These are phyloP conservation scores for Xiphorhynchus elegans DNA, from an alignment of 2,113 vertebrate species.

Conservation along the genomic window DNA sequence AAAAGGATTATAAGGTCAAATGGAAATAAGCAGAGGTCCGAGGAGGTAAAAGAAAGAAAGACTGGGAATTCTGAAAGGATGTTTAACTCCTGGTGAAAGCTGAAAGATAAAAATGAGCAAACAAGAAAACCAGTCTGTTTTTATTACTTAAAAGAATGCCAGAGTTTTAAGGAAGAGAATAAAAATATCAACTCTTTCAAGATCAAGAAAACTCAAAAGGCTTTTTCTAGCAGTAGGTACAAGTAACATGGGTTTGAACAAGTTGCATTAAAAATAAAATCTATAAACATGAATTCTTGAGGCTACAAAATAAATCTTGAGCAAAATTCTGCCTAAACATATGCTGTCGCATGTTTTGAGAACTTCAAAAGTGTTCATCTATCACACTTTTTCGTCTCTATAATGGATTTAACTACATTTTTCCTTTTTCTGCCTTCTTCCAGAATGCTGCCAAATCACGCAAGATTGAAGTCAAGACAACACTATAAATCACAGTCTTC, in stretches of 20 bases:
- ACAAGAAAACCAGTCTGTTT: not conserved
- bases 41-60: not conserved
- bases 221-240: not conserved
- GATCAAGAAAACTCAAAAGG: not conserved
- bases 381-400: not conserved
- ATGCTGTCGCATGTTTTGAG: not conserved
- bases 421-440: not conserved
- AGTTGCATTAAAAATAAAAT: not conserved
- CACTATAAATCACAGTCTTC: not conserved
- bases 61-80: not conserved
- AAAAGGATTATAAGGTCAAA: not conserved
- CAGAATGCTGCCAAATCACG: not conserved
- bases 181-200: not conserved
- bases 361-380: not conserved
- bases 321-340: not conserved
- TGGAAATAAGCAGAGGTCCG: not conserved
- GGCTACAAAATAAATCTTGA: not conserved
- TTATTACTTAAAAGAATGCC: not conserved
- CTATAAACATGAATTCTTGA: not conserved
- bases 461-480: fast-evolving
- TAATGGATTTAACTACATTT: not conserved
- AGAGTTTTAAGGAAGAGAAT: not conserved
- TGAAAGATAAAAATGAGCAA: not conserved
- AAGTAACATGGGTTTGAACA: not conserved
- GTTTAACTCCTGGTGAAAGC: not conserved